Evolutionary conservation across 1,140 invertebrate species (phyloP).

Genomic region (Hyphantria cunea): DNA sequence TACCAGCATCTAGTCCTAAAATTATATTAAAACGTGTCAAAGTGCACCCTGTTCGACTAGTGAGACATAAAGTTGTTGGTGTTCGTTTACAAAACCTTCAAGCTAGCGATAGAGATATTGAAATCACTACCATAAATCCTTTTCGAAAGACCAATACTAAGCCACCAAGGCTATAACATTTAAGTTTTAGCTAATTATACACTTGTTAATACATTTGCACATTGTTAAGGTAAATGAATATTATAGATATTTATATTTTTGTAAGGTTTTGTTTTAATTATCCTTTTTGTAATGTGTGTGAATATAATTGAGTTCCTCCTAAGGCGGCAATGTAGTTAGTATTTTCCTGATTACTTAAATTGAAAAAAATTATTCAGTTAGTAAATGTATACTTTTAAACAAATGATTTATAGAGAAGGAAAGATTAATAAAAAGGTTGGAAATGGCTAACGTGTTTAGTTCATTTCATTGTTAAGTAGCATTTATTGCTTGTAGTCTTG

Average conservation of each 20-base stretch:
- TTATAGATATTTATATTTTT: conserved; percentile 55
- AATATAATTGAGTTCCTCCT: background rate
- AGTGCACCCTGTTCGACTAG: conserved; percentile 40
- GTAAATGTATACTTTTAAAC: no score
- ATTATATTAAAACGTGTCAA: conserved; percentile 62
- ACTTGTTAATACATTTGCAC: conserved; percentile 55
- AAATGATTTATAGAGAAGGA: no score
- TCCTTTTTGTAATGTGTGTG: background rate
- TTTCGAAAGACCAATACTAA: conserved; percentile 50
- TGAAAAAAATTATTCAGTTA: no score
- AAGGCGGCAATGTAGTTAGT: no score
- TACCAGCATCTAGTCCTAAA: conserved; percentile 52
- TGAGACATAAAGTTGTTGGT: conserved; percentile 41
- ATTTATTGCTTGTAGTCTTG: conserved; percentile 3
- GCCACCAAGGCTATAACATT: conserved; percentile 53
- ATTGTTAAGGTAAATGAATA: conserved; percentile 44
- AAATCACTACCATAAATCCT: conserved; percentile 62
- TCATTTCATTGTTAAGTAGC: background rate
- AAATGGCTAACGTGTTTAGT: no score
- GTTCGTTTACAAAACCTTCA: conserved; percentile 41
- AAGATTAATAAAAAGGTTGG: no score
- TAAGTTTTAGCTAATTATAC: conserved; percentile 29
- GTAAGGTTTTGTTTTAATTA: conserved; percentile 9
- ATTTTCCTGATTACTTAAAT: no score
- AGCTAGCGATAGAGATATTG: conserved; percentile 47